Evolutionary conservation across 2,797 vertebrate genomes (phyloP), one percentile per base, ranked within the genome.

Genomic region (Epinephelus malabaricus): DNA sequence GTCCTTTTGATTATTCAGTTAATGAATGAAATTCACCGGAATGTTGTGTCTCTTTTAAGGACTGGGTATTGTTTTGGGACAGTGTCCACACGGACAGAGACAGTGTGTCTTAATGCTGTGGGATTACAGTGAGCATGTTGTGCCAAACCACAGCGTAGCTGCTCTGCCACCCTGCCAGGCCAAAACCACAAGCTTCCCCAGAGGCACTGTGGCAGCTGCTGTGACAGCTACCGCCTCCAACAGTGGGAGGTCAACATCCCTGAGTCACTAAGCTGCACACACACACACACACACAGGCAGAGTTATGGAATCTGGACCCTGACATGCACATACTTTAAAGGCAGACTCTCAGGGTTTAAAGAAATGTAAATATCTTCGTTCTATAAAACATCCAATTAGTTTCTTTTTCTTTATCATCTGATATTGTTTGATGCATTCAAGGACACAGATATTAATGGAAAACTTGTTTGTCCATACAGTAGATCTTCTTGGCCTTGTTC

Each of bases 111-210:
- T 69, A 54, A 79, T 80, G 68, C 81, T 79, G 70, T 67, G 76
- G 86, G 65, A 83, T 84, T 76, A 85, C 72, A 87, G 85, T 58
- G 21, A 80, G 76, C 61, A 73, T 40, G 46, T 51, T 69, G 79
- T 84, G 87, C 84, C 84, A 89, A 88, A 90, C 90, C 88, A 88
- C 86, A 86, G 87, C 61, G 71, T 71, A 87, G 78, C 85, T 73
- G 80, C 78, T 80, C 70, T 85, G 85, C 78, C 84, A 83, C 83
- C 70, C 88, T 82, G 86, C 74, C 78, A 75, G 73, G 70, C 63
- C 84, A 19, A 79, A 81, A 80, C 83, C 88, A 82, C 84, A 78
- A 68, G 74, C 65, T 74, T 81, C 76, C 78, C 84, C 74, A 74
- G 86, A 78, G 81, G 82, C 83, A 67, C 66, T 66, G 87, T 81